A percentile compares a stretch with the other conserved stretches of the same genome.
phyloP scores from a whole-genome alignment of 2,113 vertebrate genomes.

The Phyllostomus discolor region DNA sequence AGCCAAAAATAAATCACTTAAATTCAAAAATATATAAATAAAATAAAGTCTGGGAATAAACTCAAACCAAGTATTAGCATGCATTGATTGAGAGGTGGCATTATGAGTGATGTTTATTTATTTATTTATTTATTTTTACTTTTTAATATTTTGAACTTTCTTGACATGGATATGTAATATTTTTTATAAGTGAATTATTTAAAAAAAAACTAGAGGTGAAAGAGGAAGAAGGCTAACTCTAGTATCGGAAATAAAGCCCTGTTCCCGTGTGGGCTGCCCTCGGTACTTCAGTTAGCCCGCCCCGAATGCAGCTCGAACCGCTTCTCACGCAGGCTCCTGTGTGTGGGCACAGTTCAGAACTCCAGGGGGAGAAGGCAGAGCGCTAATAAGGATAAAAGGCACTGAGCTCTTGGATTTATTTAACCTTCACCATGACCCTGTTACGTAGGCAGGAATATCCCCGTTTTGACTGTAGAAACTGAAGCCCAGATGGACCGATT shows the following conservation, averaged over 20 bases:
- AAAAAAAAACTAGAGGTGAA: not conserved
- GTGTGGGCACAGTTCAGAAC: not conserved
- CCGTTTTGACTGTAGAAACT: not conserved
- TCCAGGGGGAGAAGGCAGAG: not conserved
- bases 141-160: not conserved
- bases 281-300: not conserved
- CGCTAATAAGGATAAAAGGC: not conserved
- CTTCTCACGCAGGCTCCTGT: not conserved
- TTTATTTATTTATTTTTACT: not conserved
- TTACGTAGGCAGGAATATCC: not conserved
- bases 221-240: not conserved
- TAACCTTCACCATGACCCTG: not conserved
- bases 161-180: not conserved
- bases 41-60: not conserved
- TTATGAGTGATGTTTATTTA: not conserved
- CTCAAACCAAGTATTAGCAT: not conserved
- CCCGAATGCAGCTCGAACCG: not conserved
- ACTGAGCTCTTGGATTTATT: not conserved
- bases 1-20: not conserved
- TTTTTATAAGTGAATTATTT: not conserved
- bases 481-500: not conserved
- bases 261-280: not conserved
- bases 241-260: not conserved
- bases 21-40: not conserved
- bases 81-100: not conserved